Evolutionary conservation across 2,888 invertebrate species (phyloP).

Genomic region (Eristalinus sepulchralis): DNA sequence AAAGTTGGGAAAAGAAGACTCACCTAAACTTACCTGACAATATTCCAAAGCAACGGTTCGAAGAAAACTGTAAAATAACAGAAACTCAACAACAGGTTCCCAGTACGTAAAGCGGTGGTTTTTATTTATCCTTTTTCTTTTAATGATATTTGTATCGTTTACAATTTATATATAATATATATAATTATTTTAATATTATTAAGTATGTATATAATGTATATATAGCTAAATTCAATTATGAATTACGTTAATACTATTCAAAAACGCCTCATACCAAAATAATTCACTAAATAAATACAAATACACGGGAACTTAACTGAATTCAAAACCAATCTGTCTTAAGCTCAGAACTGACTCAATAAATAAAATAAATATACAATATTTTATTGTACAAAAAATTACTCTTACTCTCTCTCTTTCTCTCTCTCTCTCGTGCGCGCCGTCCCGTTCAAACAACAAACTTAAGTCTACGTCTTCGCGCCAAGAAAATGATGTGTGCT

Average conservation of each 20-base stretch:
- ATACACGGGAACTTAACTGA: not conserved
- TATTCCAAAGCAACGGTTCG: not conserved
- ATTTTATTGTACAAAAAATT: conserved; percentile 50
- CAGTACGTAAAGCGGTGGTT: conserved; percentile 80
- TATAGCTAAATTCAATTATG: conserved; percentile 66
- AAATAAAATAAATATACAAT: conserved; percentile 36
- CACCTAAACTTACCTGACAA: not conserved
- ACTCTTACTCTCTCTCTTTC: too few species aligned
- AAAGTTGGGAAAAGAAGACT: too few species aligned
- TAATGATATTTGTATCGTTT: conserved; percentile 66
- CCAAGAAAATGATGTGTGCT: not conserved
- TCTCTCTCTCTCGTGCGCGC: not conserved
- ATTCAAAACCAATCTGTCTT: conserved; percentile 1
- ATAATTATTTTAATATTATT: conserved; percentile 60
- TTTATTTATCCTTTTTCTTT: conserved; percentile 76
- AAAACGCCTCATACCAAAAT: conserved; percentile 40
- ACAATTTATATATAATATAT: conserved; percentile 22
- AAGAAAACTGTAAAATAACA: not conserved
- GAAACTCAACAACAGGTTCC: conserved; percentile 4
- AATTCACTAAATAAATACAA: conserved; percentile 62
- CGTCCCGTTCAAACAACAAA: conserved; percentile 22
- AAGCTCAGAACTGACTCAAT: conserved; percentile 13
- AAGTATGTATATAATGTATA: conserved; percentile 37
- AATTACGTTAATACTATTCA: conserved; percentile 55
- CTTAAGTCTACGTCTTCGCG: not conserved